Conservation (phyloP, 30 jellyfish, hydroid and myxozoan genomes). For the Hydractinia echinata region DNA sequence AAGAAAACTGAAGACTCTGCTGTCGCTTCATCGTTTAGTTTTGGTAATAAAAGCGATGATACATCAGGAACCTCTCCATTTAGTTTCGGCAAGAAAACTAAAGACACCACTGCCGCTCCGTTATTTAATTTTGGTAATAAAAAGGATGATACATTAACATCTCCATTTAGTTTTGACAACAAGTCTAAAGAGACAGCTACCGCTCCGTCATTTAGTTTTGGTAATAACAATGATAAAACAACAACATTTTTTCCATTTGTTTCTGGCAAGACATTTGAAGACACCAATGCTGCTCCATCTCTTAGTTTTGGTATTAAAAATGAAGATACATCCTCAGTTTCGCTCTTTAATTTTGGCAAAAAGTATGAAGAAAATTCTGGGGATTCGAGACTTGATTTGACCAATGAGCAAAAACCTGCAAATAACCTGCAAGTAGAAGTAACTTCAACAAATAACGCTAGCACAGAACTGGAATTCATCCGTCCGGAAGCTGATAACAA, state of each 20-base stretch:
- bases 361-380: neutral
- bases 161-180: conserved; percentile 2
- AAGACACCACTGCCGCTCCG: neutral
- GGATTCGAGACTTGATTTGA: neutral
- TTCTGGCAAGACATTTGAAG: neutral
- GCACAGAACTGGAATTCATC: too few relatives aligned
- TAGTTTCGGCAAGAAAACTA: conserved; percentile 19
- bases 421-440: too few relatives aligned
- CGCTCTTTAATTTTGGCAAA: too few relatives aligned
- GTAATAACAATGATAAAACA: neutral
- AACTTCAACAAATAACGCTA: too few relatives aligned
- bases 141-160: neutral
- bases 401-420: neutral
- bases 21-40: neutral
- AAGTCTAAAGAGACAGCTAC: neutral
- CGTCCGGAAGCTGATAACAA: too few relatives aligned
- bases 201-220: conserved; percentile 24
- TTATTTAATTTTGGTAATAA: neutral
- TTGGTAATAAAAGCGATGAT: neutral
- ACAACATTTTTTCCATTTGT: neutral
- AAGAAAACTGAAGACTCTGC: neutral
- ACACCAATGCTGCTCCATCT: neutral
- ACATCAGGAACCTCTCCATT: neutral
- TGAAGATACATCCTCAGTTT: too few relatives aligned
- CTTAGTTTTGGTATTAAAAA: neutral